Conservation (phyloP, 1,140 invertebrate species). For the Neelides sp. region DNA sequence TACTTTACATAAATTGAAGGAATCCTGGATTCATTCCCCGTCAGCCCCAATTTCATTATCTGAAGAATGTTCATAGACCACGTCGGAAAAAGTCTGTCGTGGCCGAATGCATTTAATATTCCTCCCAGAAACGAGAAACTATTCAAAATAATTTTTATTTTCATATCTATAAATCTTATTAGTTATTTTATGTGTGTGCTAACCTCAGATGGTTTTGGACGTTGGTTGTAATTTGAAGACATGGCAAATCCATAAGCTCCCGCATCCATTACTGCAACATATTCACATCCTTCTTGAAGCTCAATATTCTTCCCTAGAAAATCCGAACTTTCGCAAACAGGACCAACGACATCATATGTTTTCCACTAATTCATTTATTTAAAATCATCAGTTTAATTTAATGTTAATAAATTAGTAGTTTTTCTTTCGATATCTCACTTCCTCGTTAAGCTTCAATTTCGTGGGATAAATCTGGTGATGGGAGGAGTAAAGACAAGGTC, state of each 20-base stretch:
- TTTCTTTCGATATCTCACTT: constrained; percentile 1
- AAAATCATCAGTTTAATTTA: too few relatives aligned
- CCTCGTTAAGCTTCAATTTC: constrained; percentile 12
- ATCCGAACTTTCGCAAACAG: constrained; percentile 40
- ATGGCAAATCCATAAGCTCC: constrained; percentile 41
- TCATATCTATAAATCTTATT: too few relatives aligned
- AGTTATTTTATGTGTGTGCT: too few relatives aligned
- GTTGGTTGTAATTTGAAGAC: constrained; percentile 40
- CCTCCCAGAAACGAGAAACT: too few relatives aligned
- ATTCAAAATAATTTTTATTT: too few relatives aligned
- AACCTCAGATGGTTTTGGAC: constrained; percentile 36
- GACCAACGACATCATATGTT: constrained; percentile 38
- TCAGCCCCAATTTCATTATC: too few relatives aligned
- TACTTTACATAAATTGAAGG: too few relatives aligned
- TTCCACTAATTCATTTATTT: constrained; percentile 10
- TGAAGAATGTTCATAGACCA: too few relatives aligned
- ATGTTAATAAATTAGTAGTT: neutral
- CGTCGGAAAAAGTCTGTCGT: too few relatives aligned
- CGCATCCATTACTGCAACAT: constrained; percentile 37
- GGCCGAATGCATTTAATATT: too few relatives aligned
- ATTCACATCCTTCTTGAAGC: constrained; percentile 32
- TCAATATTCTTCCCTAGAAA: constrained; percentile 37
- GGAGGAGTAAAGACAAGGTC: constrained; percentile 37
- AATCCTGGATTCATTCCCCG: too few relatives aligned
- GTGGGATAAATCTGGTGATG: constrained; percentile 36